Evolutionary conservation across 2,888 invertebrate species (phyloP).

Genomic region (Caenorhabditis sp.): DNA sequence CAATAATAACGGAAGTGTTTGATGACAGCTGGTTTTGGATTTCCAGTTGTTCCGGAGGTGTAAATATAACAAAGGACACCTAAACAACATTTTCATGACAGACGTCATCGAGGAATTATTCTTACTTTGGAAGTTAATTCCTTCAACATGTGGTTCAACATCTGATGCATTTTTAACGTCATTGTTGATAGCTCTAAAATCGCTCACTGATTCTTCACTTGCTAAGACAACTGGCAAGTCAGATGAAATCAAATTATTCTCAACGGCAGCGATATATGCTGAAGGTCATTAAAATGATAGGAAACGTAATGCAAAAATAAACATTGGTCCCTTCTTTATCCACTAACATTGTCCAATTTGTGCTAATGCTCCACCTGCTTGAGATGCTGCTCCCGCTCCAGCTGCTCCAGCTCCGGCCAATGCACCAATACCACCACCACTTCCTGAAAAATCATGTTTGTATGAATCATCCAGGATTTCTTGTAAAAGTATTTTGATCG

Average conservation of each 20-base stretch:
- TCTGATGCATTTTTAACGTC: conserved; percentile 27
- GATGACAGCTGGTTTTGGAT: conserved; percentile 96
- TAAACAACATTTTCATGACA: no score
- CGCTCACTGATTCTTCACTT: conserved; percentile 18
- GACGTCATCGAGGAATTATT: neutral
- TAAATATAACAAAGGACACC: conserved; percentile 86
- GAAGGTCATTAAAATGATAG: no score
- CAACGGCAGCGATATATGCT: conserved; percentile 57
- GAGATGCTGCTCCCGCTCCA: conserved; percentile 54
- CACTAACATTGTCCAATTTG: conserved; percentile 58
- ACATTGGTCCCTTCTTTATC: neutral
- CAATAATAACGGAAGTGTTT: conserved; percentile 80
- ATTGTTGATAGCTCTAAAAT: conserved; percentile 26
- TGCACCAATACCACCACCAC: conserved; percentile 42
- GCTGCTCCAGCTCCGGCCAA: conserved; percentile 57
- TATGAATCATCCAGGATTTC: no score
- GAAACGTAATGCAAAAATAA: conserved; percentile 10
- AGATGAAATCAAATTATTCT: conserved; percentile 46
- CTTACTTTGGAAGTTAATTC: conserved; percentile 55
- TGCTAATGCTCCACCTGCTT: conserved; percentile 58
- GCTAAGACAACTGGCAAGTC: conserved; percentile 48
- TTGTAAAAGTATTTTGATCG: no score
- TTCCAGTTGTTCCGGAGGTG: conserved; percentile 96
- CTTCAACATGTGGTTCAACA: conserved; percentile 40
- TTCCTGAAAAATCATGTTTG: no score